phyloP scores from a whole-genome alignment of 2,888 invertebrate species.

The Strigamia crassipes region DNA sequence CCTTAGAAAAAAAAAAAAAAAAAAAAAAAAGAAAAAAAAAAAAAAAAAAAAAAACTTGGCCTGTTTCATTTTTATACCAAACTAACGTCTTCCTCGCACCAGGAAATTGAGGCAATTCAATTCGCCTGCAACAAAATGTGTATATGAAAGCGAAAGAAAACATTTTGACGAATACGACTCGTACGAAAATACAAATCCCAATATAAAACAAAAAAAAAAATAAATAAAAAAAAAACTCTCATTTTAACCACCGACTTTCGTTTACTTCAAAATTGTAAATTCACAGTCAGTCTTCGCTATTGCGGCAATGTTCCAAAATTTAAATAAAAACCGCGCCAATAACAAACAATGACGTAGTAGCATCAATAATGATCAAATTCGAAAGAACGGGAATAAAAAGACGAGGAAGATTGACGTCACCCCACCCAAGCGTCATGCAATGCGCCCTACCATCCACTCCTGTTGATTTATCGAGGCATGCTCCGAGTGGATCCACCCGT shows the following conservation, averaged over 20 bases:
- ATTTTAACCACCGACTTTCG: background rate
- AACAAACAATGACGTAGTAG: background rate
- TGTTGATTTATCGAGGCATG: conserved; percentile 28
- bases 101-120: conserved; percentile 37
- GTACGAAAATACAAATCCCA: background rate
- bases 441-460: conserved; percentile 11
- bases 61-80: conserved; percentile 32
- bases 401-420: background rate
- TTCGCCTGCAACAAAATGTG: conserved; percentile 3
- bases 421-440: background rate
- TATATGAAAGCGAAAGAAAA: background rate
- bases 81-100: conserved; percentile 31
- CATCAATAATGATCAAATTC: conserved; percentile 23
- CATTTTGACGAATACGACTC: conserved; percentile 24
- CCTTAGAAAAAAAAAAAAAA: background rate
- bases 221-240: background rate
- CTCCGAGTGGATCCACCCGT: conserved; percentile 37
- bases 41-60: conserved; percentile 12
- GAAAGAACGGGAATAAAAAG: background rate
- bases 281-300: background rate
- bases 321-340: background rate
- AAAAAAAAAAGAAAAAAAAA: conserved; percentile 14
- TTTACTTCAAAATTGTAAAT: background rate
- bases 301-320: background rate
- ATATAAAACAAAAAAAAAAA: background rate